Conservation (phyloP, 2,113 vertebrate species). For the Vulpes vulpes region DNA sequence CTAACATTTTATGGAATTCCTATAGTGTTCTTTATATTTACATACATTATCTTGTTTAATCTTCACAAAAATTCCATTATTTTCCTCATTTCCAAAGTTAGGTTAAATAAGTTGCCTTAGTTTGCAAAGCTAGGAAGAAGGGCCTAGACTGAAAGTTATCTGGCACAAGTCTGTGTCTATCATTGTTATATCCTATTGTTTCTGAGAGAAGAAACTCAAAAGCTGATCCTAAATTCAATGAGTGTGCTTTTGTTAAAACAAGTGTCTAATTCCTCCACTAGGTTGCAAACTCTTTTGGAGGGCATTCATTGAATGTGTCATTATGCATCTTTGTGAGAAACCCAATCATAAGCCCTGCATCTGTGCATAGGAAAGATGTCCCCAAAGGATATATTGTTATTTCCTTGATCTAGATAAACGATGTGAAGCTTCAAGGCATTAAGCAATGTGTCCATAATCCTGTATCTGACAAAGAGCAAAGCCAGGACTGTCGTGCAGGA, state of each 20-base stretch:
- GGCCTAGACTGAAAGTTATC: background rate
- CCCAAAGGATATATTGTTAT: background rate
- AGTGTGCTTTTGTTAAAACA: background rate
- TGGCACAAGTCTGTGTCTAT: background rate
- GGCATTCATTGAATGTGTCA: background rate
- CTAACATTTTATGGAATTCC: background rate
- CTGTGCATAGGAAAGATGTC: background rate
- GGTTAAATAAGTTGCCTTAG: background rate
- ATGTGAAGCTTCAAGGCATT: background rate
- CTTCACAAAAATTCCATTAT: background rate
- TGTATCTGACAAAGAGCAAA: background rate
- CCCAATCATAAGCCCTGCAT: background rate
- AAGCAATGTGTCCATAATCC: background rate
- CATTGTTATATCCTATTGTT: background rate
- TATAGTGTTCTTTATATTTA: background rate
- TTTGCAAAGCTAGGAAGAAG: background rate
- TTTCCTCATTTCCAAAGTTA: conserved; percentile 50
- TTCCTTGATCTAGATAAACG: background rate
- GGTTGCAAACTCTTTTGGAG: background rate
- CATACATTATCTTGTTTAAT: background rate
- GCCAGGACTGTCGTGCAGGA: background rate
- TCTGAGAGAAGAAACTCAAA: conserved; percentile 19
- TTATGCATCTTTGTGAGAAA: conserved; percentile 8
- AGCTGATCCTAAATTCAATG: background rate
- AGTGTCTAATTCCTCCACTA: background rate